These are phyloP conservation scores for Theristicus caerulescens DNA, from an alignment of 2,113 vertebrate species.

Conservation along the genomic window DNA sequence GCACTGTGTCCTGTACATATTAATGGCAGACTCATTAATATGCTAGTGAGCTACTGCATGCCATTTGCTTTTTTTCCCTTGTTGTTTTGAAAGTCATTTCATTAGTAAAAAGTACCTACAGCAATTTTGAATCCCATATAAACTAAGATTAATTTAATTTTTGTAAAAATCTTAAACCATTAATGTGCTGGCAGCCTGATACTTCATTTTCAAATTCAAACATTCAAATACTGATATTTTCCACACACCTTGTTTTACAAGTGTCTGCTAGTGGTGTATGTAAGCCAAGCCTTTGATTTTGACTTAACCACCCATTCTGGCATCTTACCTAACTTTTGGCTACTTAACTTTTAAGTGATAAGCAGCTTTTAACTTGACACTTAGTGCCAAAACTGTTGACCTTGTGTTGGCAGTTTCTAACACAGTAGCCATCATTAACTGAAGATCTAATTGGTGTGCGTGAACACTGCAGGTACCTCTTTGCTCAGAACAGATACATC, in stretches of 20 bases:
- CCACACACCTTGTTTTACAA: background rate
- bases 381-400: background rate
- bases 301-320: background rate
- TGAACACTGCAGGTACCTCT: background rate
- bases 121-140: background rate
- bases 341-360: background rate
- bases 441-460: background rate
- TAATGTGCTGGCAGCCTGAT: background rate
- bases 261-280: background rate
- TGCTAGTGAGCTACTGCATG: constrained; percentile 47
- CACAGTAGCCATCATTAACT: background rate
- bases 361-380: background rate
- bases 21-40: constrained; percentile 70
- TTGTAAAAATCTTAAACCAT: background rate
- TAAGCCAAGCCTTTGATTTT: background rate
- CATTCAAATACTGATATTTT: too few relatives aligned
- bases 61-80: constrained; percentile 46
- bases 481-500: background rate
- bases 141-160: background rate
- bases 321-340: background rate
- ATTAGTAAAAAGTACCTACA: constrained; percentile 21
- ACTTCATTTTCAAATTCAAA: background rate
- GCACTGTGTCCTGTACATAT: constrained; percentile 49
- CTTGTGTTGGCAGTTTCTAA: background rate
- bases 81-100: constrained; percentile 58